Conservation (phyloP, 2,113 vertebrate genomes). For the Scomber colias region DNA sequence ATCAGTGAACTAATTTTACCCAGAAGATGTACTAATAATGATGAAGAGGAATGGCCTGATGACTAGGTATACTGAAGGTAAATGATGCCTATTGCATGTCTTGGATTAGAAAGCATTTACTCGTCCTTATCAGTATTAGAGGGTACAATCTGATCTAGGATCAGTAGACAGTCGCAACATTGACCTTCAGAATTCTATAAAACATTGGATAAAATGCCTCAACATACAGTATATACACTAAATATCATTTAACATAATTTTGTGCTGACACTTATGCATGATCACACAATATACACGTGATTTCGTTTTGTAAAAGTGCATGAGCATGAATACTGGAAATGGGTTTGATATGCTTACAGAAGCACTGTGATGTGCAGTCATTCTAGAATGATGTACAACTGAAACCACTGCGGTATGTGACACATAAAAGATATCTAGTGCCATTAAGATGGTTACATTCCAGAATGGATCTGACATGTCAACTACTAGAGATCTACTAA, state of each 20-base stretch:
- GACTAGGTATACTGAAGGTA: constrained; percentile 16
- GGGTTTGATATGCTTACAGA: constrained; percentile 78
- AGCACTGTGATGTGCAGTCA: constrained; percentile 67
- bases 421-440: constrained; percentile 34
- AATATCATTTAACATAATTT: constrained; percentile 26
- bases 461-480: constrained; percentile 73
- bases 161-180: constrained; percentile 15
- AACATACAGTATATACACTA: constrained; percentile 4
- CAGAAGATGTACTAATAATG: constrained; percentile 56
- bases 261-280: constrained; percentile 48
- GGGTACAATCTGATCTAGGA: neutral
- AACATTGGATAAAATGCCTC: neutral
- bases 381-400: constrained; percentile 66
- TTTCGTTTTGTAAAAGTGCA: constrained; percentile 64
- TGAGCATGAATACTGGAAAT: constrained; percentile 82
- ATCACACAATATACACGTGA: constrained; percentile 64
- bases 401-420: constrained; percentile 46
- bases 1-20: constrained; percentile 43
- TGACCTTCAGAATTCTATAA: constrained; percentile 18
- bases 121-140: neutral
- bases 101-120: neutral
- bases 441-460: constrained; percentile 69
- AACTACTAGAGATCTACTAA: constrained; percentile 61
- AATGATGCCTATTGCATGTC: constrained; percentile 31
- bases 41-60: constrained; percentile 52